Percentiles rank a stretch among this genome's conserved stretches.
Evolutionary conservation across 2,888 invertebrate species (phyloP).

Genomic region (Stegana nigrithorax): DNA sequence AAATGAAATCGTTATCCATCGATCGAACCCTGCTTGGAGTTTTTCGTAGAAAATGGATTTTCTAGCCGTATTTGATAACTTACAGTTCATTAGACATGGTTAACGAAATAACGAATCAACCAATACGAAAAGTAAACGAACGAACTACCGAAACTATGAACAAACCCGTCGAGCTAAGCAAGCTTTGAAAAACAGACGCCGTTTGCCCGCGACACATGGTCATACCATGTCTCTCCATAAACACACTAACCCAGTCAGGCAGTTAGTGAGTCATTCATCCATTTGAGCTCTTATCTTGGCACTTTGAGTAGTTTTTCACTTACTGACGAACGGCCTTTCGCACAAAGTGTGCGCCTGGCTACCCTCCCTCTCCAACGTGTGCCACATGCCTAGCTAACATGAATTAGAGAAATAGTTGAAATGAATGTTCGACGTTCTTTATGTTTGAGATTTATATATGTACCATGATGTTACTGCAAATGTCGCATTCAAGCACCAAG

Average conservation of each 20-base stretch:
- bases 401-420: slow-evolving; percentile 11
- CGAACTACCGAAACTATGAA: neutral
- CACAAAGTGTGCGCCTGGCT: neutral
- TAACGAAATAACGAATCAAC: neutral
- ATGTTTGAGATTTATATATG: slow-evolving; percentile 43
- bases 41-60: slow-evolving; percentile 40
- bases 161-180: slow-evolving; percentile 14
- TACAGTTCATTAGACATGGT: slow-evolving; percentile 44
- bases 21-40: slow-evolving; percentile 18
- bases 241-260: slow-evolving; percentile 23
- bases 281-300: slow-evolving; percentile 23
- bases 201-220: too few relatives aligned
- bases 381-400: neutral
- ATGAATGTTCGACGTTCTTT: slow-evolving; percentile 32
- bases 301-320: slow-evolving; percentile 11
- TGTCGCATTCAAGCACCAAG: too few relatives aligned
- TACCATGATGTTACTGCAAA: too few relatives aligned
- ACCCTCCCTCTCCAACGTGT: too few relatives aligned
- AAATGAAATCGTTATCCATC: slow-evolving; percentile 10
- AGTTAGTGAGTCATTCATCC: slow-evolving; percentile 29
- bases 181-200: neutral
- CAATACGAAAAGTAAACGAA: slow-evolving; percentile 13
- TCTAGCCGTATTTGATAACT: slow-evolving; percentile 38
- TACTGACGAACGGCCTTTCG: neutral
- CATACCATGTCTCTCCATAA: too few relatives aligned